Evolutionary conservation across 2,888 invertebrate species (phyloP).

Genomic region (Brenthis ino): DNA sequence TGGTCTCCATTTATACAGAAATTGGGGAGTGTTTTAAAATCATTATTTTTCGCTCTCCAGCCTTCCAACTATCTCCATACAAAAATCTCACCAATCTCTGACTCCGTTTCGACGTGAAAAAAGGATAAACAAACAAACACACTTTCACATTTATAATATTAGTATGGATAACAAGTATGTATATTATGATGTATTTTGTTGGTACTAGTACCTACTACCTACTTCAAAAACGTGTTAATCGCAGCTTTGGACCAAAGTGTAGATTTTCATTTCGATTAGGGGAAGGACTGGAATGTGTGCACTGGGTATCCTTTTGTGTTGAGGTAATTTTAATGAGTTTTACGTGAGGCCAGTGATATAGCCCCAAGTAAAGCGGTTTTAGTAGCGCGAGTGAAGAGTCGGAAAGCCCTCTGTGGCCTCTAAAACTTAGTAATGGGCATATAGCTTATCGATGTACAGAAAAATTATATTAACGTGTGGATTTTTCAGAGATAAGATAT

Average conservation of each 20-base stretch:
- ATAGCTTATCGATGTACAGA: slow-evolving; percentile 21
- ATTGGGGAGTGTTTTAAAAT: no score
- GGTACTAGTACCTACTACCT: neutral
- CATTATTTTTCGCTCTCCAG: no score
- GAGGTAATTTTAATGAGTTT: slow-evolving; percentile 80
- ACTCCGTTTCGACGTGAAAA: no score
- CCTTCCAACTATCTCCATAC: no score
- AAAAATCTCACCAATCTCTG: no score
- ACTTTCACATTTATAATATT: no score
- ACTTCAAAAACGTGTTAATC: slow-evolving; percentile 31
- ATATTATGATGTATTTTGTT: no score
- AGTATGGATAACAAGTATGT: no score
- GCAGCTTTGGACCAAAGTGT: slow-evolving; percentile 38
- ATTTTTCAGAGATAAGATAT: no score
- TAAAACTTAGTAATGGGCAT: slow-evolving; percentile 48
- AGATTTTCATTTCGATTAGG: slow-evolving; percentile 43
- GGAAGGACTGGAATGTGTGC: slow-evolving; percentile 37
- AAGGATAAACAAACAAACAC: no score
- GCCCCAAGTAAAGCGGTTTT: slow-evolving; percentile 64
- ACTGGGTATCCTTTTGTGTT: slow-evolving; percentile 44
- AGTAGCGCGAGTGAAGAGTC: slow-evolving; percentile 62
- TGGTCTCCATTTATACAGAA: no score
- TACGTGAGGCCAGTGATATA: slow-evolving; percentile 64
- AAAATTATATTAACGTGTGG: no score
- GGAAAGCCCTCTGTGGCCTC: slow-evolving; percentile 54